phyloP scores from a whole-genome alignment of 2,888 invertebrate genomes.

The Cephus spinipes region DNA sequence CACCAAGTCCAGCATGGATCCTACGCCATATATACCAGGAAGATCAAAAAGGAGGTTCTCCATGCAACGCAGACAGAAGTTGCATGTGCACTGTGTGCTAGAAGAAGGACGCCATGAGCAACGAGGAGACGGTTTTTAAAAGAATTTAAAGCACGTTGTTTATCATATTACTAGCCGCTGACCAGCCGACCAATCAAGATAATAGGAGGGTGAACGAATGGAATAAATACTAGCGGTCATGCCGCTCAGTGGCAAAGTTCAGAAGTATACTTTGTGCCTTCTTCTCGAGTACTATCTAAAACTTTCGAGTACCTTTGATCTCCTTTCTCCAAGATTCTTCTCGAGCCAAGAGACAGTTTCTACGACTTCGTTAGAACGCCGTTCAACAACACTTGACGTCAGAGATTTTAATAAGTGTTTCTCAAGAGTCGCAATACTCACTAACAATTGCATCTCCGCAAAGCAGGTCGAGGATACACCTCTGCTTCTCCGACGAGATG shows the following conservation, averaged over 20 bases:
- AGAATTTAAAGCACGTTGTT: slow-evolving; percentile 14
- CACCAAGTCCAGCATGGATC: not conserved
- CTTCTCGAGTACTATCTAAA: not conserved
- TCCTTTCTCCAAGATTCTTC: not conserved
- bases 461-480: slow-evolving; percentile 56
- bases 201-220: slow-evolving; percentile 34
- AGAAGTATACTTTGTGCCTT: not conserved
- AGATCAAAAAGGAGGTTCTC: not conserved
- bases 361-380: not conserved
- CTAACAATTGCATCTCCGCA: not conserved
- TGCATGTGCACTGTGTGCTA: not conserved
- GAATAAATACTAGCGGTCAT: slow-evolving; percentile 34
- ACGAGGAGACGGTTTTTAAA: not conserved
- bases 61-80: not conserved
- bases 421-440: not conserved
- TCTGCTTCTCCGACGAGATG: not conserved
- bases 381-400: not conserved
- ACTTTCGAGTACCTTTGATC: not conserved
- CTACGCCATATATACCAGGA: not conserved
- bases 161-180: slow-evolving; percentile 36
- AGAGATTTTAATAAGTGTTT: not conserved
- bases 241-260: not conserved
- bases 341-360: not conserved
- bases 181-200: slow-evolving; percentile 35
- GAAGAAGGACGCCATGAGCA: not conserved